Conservation (phyloP, 2,888 invertebrate genomes). For the Mythimna loreyi region DNA sequence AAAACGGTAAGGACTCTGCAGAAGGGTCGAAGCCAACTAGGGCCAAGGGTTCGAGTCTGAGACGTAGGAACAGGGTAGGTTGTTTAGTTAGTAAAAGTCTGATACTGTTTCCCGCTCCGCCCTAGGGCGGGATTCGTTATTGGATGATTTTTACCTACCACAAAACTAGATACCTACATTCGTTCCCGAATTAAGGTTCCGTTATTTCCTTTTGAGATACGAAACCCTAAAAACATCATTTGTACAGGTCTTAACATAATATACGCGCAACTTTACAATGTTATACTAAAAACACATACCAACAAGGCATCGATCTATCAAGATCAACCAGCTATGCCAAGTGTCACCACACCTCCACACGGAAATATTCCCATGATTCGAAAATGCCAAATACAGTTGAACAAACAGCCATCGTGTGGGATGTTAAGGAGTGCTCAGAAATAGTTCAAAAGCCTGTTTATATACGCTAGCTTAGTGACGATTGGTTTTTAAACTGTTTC, state of each 20-base stretch:
- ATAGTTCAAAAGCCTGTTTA: slow-evolving; percentile 47
- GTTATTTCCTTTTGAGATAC: no score
- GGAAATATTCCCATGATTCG: slow-evolving; percentile 52
- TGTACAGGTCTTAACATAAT: neutral
- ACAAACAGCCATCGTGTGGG: slow-evolving; percentile 56
- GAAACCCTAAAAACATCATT: no score
- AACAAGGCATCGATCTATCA: slow-evolving; percentile 17
- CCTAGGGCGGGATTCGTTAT: no score
- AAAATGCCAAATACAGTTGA: slow-evolving; percentile 63
- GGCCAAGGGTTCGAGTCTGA: no score
- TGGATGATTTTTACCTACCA: no score
- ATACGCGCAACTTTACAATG: slow-evolving; percentile 10
- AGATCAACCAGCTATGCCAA: slow-evolving; percentile 20
- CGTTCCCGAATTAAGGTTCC: no score
- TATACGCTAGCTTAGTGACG: slow-evolving; percentile 27
- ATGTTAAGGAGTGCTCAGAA: slow-evolving; percentile 39
- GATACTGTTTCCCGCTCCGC: no score
- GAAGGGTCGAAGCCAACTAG: no score
- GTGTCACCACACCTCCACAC: slow-evolving; percentile 25
- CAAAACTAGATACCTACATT: no score
- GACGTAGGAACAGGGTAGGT: no score
- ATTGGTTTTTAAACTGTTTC: slow-evolving; percentile 45
- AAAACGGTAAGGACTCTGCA: no score
- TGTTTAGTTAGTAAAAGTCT: no score
- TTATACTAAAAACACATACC: neutral